phyloP scores from a whole-genome alignment of 2,797 vertebrate genomes.

The Sebastes vulpes region DNA sequence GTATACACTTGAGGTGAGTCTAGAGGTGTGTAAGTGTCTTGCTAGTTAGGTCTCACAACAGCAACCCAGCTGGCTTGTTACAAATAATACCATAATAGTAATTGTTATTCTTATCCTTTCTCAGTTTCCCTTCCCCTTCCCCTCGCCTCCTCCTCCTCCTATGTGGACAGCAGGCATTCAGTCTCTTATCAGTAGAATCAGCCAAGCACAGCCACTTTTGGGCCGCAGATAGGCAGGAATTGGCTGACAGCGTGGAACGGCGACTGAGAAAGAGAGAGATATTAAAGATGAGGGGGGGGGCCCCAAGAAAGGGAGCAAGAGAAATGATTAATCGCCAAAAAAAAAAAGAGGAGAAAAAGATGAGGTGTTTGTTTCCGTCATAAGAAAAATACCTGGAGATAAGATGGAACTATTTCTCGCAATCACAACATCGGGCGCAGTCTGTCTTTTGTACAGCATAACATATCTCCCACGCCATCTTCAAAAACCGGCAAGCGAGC shows the following conservation, averaged over 20 bases:
- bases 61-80: background rate
- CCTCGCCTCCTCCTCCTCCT: background rate
- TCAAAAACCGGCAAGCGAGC: constrained; percentile 30
- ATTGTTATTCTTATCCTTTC: constrained; percentile 50
- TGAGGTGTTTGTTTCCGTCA: constrained; percentile 53
- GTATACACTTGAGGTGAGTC: background rate
- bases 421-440: constrained; percentile 36
- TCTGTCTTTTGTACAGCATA: constrained; percentile 29
- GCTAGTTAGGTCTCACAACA: constrained; percentile 7
- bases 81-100: constrained; percentile 4
- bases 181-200: constrained; percentile 78
- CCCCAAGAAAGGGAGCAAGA: constrained; percentile 12
- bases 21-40: background rate
- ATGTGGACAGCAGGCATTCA: constrained; percentile 69
- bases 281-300: constrained; percentile 55
- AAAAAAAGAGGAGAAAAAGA: background rate
- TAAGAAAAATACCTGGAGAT: constrained; percentile 49
- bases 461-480: constrained; percentile 49
- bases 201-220: constrained; percentile 78
- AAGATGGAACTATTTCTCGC: constrained; percentile 51
- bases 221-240: constrained; percentile 70
- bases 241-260: constrained; percentile 72
- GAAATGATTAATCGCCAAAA: constrained; percentile 38
- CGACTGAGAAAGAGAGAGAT: constrained; percentile 51
- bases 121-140: background rate